A percentile compares a stretch with the other conserved stretches of the same genome.
Evolutionary conservation across 2,113 vertebrate species (phyloP).

Genomic region (Rattus norvegicus): DNA sequence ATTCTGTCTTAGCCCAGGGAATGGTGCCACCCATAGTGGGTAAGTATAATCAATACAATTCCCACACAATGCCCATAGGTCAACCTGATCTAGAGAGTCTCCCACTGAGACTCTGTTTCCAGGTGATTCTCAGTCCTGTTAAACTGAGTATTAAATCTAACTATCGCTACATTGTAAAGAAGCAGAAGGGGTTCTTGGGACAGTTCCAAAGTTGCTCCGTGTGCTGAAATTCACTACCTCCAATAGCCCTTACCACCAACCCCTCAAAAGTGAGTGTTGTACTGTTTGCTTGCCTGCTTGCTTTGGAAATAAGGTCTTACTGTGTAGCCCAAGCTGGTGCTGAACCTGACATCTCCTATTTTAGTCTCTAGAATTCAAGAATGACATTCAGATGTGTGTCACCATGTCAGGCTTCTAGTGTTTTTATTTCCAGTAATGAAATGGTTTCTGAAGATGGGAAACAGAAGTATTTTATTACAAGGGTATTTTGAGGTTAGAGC

Average conservation of each 20-base stretch:
- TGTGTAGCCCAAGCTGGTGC: not conserved
- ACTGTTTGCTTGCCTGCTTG: not conserved
- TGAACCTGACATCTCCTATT: not conserved
- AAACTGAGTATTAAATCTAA: not conserved
- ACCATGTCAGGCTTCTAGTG: not conserved
- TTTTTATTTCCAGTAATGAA: slow-evolving; percentile 9
- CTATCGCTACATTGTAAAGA: not conserved
- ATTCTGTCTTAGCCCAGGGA: not conserved
- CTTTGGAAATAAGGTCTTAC: not conserved
- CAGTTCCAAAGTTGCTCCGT: not conserved
- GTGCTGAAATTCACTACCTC: not conserved
- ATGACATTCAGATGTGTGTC: not conserved
- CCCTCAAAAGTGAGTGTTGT: not conserved
- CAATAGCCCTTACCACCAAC: not conserved
- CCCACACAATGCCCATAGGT: too few species aligned
- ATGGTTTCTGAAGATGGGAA: not conserved
- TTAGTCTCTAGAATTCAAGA: not conserved
- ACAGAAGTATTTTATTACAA: not conserved
- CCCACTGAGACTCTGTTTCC: not conserved
- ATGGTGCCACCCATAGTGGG: not conserved
- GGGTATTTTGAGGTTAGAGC: not conserved
- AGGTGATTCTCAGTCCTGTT: not conserved
- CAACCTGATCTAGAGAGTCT: not conserved
- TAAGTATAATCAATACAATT: not conserved
- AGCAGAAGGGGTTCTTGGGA: not conserved